Evolutionary conservation across 2,797 vertebrate species (phyloP), one percentile per base, ranked within the genome.

Genomic region (Eulemur albifrons): DNA sequence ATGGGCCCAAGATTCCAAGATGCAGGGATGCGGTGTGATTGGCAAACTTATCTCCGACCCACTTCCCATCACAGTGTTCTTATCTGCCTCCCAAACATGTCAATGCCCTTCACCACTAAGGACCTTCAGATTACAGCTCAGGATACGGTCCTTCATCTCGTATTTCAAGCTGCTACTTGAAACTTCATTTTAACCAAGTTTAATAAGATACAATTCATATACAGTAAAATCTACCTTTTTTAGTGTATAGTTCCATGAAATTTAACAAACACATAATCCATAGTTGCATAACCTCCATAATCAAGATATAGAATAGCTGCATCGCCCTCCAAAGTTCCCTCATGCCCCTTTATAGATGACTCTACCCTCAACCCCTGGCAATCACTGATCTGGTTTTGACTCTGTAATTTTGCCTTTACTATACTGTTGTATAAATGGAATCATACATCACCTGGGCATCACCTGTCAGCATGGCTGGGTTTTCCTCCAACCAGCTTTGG

Each of bases 51-150:
- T 57, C 52, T 80, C n/a, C n/a, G n/a, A 77, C 3, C 12, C 17
- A 13, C 21, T 25, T 4, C 5, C 2, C 6, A 38, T 23, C 76
- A 13, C 0, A 0, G 59, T 75, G 12, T 2, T 5, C 61, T 43
- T 3, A 2, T 25, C n/a, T 23, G 21, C 59, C 69, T 87, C 40
- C 81, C 10, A 8, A 86, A 54, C 6, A 2, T 0, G 2, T 48
- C 23, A n/a, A 7, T 5, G n/a, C n/a, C 9, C 57, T 85, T 80
- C 81, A 61, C 5, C 3, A 48, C 6, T 32, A 5, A 35, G 38
- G 35, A 21, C 21, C 83, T 63, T 50, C 35, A 38, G 40, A 82
- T 92, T 25, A 67, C 0, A 76, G 27, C 12, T 73, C 10, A 32
- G 45, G 43, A 59, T 11, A 40, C 1, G 7, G 7, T 38, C 82